Conservation (phyloP, 2,888 invertebrate species). For the Pomacea canaliculata region DNA sequence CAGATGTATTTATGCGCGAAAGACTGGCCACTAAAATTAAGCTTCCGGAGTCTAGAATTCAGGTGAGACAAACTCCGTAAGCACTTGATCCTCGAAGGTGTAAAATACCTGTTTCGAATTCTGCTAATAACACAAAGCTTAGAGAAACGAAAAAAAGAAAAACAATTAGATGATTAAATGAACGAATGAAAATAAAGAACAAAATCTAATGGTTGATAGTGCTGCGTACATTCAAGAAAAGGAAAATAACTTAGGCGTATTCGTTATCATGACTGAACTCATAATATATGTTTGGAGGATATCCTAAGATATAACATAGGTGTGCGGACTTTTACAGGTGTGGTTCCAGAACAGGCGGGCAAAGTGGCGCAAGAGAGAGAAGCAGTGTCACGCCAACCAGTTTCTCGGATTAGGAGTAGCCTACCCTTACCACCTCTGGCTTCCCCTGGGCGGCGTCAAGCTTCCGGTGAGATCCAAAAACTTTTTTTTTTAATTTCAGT, state of each 20-base stretch:
- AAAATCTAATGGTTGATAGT: too few relatives aligned
- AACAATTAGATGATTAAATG: neutral
- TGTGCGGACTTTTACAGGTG: constrained; percentile 28
- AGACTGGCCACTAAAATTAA: constrained; percentile 38
- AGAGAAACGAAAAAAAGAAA: neutral
- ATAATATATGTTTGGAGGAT: too few relatives aligned
- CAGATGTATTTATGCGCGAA: constrained; percentile 45
- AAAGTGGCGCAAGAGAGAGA: constrained; percentile 40
- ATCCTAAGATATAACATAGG: too few relatives aligned
- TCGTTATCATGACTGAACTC: too few relatives aligned
- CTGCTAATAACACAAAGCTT: neutral
- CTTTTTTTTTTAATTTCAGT: neutral
- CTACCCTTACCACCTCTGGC: constrained; percentile 28
- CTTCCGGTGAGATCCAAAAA: neutral
- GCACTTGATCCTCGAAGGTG: neutral
- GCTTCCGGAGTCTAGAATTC: constrained; percentile 45
- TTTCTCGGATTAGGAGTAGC: constrained; percentile 24
- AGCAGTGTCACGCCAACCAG: constrained; percentile 32
- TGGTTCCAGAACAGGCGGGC: constrained; percentile 45
- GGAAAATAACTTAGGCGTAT: too few relatives aligned
- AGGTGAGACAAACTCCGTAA: constrained; percentile 28
- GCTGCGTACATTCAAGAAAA: too few relatives aligned
- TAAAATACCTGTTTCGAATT: too few relatives aligned
- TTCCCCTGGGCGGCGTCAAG: constrained; percentile 11
- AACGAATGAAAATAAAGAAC: too few relatives aligned